Conservation (phyloP, 2,888 invertebrate species). For the Cabera pusaria region DNA sequence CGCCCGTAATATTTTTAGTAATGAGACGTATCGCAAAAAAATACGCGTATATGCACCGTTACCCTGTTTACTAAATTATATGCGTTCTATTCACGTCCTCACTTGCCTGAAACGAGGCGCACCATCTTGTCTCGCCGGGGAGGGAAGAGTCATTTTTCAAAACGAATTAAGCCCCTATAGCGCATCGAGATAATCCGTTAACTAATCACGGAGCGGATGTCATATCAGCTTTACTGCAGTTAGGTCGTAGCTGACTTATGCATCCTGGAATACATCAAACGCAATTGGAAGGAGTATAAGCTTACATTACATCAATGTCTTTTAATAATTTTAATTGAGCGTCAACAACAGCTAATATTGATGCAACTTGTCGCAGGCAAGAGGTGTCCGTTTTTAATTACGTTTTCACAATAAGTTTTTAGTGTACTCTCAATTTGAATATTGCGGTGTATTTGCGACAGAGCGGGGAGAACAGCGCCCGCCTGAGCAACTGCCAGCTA, state of each 20-base stretch:
- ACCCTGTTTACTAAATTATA: constrained; percentile 54
- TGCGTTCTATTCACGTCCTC: constrained; percentile 51
- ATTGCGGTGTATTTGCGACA: constrained; percentile 57
- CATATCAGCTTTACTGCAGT: constrained; percentile 25
- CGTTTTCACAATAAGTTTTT: constrained; percentile 48
- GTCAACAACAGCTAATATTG: constrained; percentile 28
- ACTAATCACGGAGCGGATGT: constrained; percentile 47
- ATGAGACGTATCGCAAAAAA: constrained; percentile 47
- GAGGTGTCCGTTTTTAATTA: constrained; percentile 37
- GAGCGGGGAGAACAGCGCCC: constrained; percentile 57
- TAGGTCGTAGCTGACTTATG: constrained; percentile 19
- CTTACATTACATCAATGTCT: constrained; percentile 12
- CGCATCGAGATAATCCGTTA: constrained; percentile 43
- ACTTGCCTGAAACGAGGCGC: constrained; percentile 27
- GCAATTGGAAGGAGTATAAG: constrained; percentile 25
- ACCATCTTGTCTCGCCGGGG: constrained; percentile 40
- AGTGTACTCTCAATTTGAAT: constrained; percentile 43
- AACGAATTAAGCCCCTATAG: constrained; percentile 45
- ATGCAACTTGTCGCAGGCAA: constrained; percentile 1
- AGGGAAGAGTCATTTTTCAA: constrained; percentile 53
- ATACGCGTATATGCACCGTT: constrained; percentile 46
- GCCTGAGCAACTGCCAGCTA: constrained; percentile 51
- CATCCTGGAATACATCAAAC: constrained; percentile 17
- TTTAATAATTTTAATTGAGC: constrained; percentile 15
- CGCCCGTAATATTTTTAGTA: constrained; percentile 54